Conservation (phyloP, 2,797 vertebrate genomes). For the Sebastes minor region DNA sequence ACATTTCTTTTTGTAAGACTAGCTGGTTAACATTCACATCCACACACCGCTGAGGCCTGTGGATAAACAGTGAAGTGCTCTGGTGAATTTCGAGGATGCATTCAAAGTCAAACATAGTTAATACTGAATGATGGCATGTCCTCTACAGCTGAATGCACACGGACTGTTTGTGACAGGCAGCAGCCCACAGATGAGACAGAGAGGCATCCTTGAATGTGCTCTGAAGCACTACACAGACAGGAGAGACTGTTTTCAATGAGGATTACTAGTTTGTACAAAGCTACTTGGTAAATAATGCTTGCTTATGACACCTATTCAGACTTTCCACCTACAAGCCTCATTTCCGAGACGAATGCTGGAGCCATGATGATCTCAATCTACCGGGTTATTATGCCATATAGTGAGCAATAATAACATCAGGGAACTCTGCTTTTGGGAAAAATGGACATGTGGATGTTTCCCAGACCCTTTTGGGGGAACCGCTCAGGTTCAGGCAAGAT, state of each 20-base stretch:
- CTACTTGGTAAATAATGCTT: not conserved
- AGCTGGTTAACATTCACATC: not conserved
- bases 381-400: not conserved
- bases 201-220: not conserved
- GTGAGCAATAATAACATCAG: not conserved
- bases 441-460: not conserved
- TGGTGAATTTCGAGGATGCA: not conserved
- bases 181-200: not conserved
- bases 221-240: not conserved
- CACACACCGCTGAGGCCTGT: not conserved
- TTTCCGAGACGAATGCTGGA: not conserved
- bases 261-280: not conserved
- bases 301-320: not conserved
- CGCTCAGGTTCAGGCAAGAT: too few relatives aligned
- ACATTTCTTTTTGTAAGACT: not conserved
- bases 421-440: not conserved
- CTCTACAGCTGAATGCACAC: not conserved
- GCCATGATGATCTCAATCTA: not conserved
- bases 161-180: conserved; percentile 1
- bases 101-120: not conserved
- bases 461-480: not conserved
- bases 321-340: not conserved
- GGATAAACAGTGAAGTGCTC: not conserved
- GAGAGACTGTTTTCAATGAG: not conserved
- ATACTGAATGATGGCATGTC: not conserved